These are phyloP conservation scores for Archilochus colubris DNA, from an alignment of 2,113 vertebrate genomes.

Conservation along the genomic window DNA sequence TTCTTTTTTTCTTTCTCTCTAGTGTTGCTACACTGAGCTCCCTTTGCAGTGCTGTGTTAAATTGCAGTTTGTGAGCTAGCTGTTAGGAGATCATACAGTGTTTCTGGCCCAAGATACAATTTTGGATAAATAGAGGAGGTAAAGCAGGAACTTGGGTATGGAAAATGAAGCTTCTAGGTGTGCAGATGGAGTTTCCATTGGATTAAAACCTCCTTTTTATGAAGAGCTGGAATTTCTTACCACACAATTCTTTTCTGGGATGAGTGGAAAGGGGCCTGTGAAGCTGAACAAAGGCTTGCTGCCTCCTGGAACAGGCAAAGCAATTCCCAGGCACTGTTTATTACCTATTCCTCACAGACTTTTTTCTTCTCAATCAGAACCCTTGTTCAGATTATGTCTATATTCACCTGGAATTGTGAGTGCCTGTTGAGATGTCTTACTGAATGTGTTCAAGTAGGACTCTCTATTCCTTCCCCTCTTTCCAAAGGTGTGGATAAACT, in stretches of 20 bases:
- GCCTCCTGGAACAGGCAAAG: background rate
- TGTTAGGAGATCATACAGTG: background rate
- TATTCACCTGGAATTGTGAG: background rate
- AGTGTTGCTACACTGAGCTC: background rate
- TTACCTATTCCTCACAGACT: background rate
- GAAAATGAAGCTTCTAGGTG: background rate
- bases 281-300: background rate
- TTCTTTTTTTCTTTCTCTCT: background rate
- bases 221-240: slow-evolving; percentile 26
- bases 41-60: background rate
- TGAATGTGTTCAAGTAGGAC: background rate
- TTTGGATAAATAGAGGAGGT: background rate
- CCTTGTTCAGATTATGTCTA: background rate
- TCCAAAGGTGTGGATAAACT: background rate
- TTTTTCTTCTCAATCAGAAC: background rate
- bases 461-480: background rate
- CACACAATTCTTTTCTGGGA: background rate
- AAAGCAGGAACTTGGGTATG: background rate
- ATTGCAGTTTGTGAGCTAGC: background rate
- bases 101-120: background rate
- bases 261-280: background rate
- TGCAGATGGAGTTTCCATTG: background rate
- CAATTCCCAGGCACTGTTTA: background rate
- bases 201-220: background rate
- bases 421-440: background rate